Evolutionary conservation across 1,140 invertebrate genomes (phyloP), one percentile per base, ranked within the genome.

Genomic region (Drosophila funebris): DNA sequence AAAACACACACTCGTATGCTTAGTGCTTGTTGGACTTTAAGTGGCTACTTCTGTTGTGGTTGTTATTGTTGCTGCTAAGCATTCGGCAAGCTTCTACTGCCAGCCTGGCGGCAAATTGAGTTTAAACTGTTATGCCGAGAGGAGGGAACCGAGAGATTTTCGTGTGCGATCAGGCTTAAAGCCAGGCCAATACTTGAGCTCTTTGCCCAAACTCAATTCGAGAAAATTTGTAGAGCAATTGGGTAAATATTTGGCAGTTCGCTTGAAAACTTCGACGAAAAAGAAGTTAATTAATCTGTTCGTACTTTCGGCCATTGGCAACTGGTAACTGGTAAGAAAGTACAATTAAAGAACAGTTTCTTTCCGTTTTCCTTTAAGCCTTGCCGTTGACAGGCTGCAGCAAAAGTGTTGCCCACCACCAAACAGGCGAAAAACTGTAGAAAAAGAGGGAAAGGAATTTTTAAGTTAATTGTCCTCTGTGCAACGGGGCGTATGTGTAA

Each of bases 401-500:
- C 4, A 53, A 22, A 37, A 39, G 11, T 33, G 29, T 41, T 2
- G 16, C 31, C 18, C 2, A 20, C 18, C 6, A 4, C 6, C 7
- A 18, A 5, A 31, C 7, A 43, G 50, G 50, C 11, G 20, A 24
- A 41, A 11, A 8, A 14, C 16, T 1, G 44, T 36, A 39, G 27
- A 13, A 29, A 33, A 13, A 18, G 31, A 16, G n/a, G 3, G n/a
- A 37, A 37, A 39, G 31, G 31, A 52, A 27, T 54, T 78, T 60
- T 69, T 11, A 72, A 79, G 54, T 74, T 57, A 75, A 85, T 74
- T 87, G 58, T 85, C 41, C 69, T 61, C 56, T 33, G 73, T 77
- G 77, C 74, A 78, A 46, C 78, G 74, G 43, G 22, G 74, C 82
- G 82, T 82, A 82, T 87, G 78, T 72, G 82, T 63, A 82, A 78